phyloP scores from a whole-genome alignment of 2,888 invertebrate species.

The Thereva unica region DNA sequence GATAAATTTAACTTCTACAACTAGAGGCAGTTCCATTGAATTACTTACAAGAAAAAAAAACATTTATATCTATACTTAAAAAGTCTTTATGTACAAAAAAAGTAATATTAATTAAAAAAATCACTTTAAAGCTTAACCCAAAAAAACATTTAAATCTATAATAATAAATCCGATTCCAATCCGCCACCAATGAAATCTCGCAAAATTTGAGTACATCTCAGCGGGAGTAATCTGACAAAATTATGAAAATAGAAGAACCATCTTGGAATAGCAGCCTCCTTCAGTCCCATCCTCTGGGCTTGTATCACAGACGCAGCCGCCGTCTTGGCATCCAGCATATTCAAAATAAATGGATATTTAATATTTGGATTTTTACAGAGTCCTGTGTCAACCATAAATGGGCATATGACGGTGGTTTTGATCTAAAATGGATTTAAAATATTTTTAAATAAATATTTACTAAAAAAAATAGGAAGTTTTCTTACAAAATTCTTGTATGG shows the following conservation, averaged over 20 bases:
- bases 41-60: too few relatives aligned
- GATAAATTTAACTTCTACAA: too few relatives aligned
- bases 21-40: too few relatives aligned
- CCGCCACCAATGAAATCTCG: constrained; percentile 72
- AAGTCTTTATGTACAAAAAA: too few relatives aligned
- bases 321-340: constrained; percentile 66
- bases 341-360: constrained; percentile 71
- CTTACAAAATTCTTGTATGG: constrained; percentile 51
- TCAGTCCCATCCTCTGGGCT: constrained; percentile 67
- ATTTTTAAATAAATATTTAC: background rate
- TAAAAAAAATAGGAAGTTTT: background rate
- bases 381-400: constrained; percentile 87
- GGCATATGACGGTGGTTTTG: constrained; percentile 80
- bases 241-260: constrained; percentile 64
- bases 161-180: constrained; percentile 65
- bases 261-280: constrained; percentile 68
- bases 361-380: constrained; percentile 77
- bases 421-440: constrained; percentile 60
- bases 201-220: constrained; percentile 60
- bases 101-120: constrained; percentile 4
- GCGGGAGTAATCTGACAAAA: constrained; percentile 64
- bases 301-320: constrained; percentile 70
- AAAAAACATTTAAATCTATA: constrained; percentile 12
- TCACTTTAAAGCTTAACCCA: constrained; percentile 8
- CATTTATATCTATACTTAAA: too few relatives aligned